Conservation (phyloP, 1,140 invertebrate genomes). For the Drosophila ironensis region DNA sequence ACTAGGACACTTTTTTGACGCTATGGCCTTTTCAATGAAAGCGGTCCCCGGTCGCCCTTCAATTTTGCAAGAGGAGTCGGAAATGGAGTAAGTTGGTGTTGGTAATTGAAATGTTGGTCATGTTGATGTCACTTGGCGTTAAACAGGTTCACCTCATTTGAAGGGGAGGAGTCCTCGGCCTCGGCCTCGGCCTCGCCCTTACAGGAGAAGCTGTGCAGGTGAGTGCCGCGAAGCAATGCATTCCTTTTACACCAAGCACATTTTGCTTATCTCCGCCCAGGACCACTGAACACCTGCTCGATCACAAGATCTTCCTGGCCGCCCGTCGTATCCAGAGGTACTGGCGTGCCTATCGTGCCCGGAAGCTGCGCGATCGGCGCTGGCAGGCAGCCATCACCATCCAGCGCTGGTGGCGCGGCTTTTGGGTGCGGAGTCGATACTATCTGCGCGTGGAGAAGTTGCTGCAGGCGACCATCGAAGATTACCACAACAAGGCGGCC, state of each 20-base stretch:
- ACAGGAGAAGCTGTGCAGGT: not conserved
- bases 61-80: not conserved
- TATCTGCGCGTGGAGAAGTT: constrained; percentile 6
- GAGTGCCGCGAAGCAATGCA: not conserved
- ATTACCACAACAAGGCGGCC: constrained; percentile 16
- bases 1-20: no score
- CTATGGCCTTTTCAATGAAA: no score
- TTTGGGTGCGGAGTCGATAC: not conserved
- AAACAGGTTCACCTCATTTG: not conserved
- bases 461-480: constrained; percentile 21
- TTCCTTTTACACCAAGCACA: not conserved
- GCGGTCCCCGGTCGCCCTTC: no score
- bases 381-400: constrained; percentile 32
- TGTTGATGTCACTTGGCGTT: no score
- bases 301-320: constrained; percentile 52
- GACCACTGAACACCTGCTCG: constrained; percentile 22
- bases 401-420: constrained; percentile 65
- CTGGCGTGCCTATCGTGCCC: constrained; percentile 18
- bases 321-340: constrained; percentile 46
- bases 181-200: no score
- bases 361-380: not conserved
- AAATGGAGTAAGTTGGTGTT: not conserved
- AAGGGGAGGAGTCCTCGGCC: not conserved
- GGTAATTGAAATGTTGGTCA: no score
- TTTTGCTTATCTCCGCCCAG: not conserved